Conservation (phyloP, 2,797 vertebrate genomes). For the Gobio occitaniae region DNA sequence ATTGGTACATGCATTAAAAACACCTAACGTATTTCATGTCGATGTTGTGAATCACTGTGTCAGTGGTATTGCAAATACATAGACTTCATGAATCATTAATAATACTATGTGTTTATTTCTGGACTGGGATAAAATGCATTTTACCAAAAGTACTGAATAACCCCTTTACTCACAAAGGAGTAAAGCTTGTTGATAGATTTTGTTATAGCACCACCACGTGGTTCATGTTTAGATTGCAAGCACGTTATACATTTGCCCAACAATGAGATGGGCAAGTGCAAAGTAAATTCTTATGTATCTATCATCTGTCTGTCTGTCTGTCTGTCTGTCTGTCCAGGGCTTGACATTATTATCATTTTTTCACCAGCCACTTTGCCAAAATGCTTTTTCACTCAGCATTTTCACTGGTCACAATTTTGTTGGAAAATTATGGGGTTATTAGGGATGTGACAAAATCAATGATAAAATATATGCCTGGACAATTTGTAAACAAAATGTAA, state of each 20-base stretch:
- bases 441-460: too few species aligned
- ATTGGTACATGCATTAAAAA: not conserved
- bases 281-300: too few species aligned
- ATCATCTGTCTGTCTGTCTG: too few species aligned
- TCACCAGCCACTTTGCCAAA: too few species aligned
- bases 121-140: not conserved
- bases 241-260: not conserved
- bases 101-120: not conserved
- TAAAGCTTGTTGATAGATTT: constrained; percentile 33
- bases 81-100: not conserved
- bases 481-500: too few species aligned
- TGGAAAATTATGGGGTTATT: not conserved
- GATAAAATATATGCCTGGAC: too few species aligned
- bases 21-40: too few species aligned
- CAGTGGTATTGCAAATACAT: not conserved
- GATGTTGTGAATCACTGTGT: not conserved
- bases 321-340: too few species aligned
- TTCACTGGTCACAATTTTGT: not conserved
- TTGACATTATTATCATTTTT: too few species aligned
- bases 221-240: constrained; percentile 36
- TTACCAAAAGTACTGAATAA: not conserved
- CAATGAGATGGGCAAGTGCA: not conserved
- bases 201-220: constrained; percentile 66
- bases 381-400: not conserved
- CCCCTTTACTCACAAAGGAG: not conserved